phyloP scores from a whole-genome alignment of 1,140 invertebrate species.

The Panulirus ornatus region DNA sequence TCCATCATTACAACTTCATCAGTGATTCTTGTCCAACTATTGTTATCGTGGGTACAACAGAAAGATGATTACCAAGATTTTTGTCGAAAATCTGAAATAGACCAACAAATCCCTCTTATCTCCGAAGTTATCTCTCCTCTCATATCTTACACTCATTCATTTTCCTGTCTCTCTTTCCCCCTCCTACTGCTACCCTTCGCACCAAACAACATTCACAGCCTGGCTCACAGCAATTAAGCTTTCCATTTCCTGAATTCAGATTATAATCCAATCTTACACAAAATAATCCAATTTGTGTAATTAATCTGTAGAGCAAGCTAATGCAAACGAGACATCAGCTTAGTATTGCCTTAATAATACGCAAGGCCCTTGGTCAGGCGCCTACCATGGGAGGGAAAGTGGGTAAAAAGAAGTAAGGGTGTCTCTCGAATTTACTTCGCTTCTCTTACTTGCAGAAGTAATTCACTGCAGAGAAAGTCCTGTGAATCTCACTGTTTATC shows the following conservation, averaged over 20 bases:
- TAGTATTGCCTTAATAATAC: slow-evolving; percentile 9
- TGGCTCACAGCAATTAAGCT: slow-evolving; percentile 37
- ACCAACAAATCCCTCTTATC: too few relatives aligned
- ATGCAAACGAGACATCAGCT: not conserved
- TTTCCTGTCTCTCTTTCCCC: not conserved
- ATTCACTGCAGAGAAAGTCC: too few relatives aligned
- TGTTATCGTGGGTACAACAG: too few relatives aligned
- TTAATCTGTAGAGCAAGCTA: slow-evolving; percentile 16
- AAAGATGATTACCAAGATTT: too few relatives aligned
- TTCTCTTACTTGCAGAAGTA: too few relatives aligned
- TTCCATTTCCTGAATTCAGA: slow-evolving; percentile 41
- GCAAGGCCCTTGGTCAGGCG: too few relatives aligned
- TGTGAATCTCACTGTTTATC: not conserved
- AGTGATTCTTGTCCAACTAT: too few relatives aligned
- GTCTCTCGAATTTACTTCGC: too few relatives aligned
- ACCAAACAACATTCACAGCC: slow-evolving; percentile 8
- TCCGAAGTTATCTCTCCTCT: too few relatives aligned
- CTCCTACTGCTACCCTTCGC: not conserved
- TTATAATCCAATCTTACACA: slow-evolving; percentile 30
- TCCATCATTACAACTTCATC: too few relatives aligned
- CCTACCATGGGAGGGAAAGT: not conserved
- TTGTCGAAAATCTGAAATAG: too few relatives aligned
- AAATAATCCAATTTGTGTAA: slow-evolving; percentile 44
- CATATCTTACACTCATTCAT: too few relatives aligned
- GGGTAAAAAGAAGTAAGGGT: not conserved